These are phyloP conservation scores for Lophotis ruficrista DNA, from an alignment of 2,113 vertebrate species.

Conservation along the genomic window DNA sequence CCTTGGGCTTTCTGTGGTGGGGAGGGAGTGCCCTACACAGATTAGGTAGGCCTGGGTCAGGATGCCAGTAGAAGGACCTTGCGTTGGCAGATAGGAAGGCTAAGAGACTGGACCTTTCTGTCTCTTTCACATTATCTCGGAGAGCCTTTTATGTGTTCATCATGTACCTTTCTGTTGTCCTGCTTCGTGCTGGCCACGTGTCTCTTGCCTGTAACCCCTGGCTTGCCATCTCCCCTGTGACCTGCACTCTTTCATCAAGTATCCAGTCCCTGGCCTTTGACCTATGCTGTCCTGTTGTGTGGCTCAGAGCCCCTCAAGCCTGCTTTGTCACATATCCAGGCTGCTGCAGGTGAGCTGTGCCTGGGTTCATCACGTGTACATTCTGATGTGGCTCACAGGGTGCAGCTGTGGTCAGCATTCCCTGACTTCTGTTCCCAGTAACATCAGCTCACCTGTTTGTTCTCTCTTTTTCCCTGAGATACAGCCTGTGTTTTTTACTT, in stretches of 20 bases:
- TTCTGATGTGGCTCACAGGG: rapidly evolving
- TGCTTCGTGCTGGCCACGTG: no score
- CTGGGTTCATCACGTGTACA: rapidly evolving
- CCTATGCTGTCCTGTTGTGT: rapidly evolving
- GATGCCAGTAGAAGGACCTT: background rate
- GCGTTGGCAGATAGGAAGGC: background rate
- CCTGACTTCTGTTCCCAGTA: background rate
- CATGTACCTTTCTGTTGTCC: rapidly evolving
- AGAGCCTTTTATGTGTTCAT: background rate
- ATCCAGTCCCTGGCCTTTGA: background rate
- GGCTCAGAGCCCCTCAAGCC: rapidly evolving
- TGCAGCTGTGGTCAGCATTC: background rate
- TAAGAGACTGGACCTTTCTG: background rate
- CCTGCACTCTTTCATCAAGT: rapidly evolving
- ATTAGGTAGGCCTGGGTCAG: rapidly evolving
- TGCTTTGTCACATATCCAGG: no score
- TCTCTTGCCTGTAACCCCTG: background rate
- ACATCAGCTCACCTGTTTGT: background rate
- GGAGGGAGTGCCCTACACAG: rapidly evolving
- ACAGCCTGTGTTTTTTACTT: background rate
- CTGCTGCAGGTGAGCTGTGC: background rate
- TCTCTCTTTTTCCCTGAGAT: background rate
- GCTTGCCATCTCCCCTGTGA: rapidly evolving
- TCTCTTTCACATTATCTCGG: background rate
- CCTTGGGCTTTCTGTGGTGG: no score